Base-by-base conservation (phyloP, 2,113 vertebrate genomes). In the Enhydra lutris region DNA sequence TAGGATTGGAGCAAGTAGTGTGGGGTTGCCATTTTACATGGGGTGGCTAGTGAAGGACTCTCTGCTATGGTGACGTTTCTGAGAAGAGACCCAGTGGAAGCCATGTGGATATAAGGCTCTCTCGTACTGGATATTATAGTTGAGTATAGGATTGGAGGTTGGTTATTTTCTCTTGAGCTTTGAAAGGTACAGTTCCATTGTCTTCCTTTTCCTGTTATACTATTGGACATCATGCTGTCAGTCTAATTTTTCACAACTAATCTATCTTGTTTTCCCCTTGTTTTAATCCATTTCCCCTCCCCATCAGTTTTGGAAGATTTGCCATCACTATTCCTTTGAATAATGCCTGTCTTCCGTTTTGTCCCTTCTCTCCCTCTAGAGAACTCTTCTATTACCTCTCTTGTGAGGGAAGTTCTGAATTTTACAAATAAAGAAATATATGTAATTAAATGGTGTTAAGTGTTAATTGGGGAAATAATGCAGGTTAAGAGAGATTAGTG, bases 231-330 rank as follows among this genome's bases (percentile, higher is more conserved):
- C 89, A 7, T 84, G 24, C 10, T 76, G 0, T 50, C n/a, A 50
- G 13, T 94, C 74, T 91, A n/a, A 80, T 76, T 91, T 85, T 95
- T 71, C 45, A 92, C 79, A 92, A 42, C 9, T 82, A 76, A 74
- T 79, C 24, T 83, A 3, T 59, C 15, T 84, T 91, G 18, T 65
- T 76, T 73, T 13, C 2, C 1, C 4, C 15, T 73, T 95, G 45
- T 61, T 95, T 92, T 39, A 23, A 39, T 83, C 50, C 71, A 52
- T 52, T 42, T 5, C 45, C 23, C 59, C 8, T 9, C 24, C 24
- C 23, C 17, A 79, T 83, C 63, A 91, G 2, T 55, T 91, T 85
- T 74, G 52, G 69, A 88, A 84, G 69, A 74, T 83, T 78, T 8
- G 67, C 29, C 55, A 9, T 96, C 15, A 26, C 93, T 69, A 55